Conservation (phyloP, 2,888 invertebrate species). For the Dasysyrphus tricinctus region DNA sequence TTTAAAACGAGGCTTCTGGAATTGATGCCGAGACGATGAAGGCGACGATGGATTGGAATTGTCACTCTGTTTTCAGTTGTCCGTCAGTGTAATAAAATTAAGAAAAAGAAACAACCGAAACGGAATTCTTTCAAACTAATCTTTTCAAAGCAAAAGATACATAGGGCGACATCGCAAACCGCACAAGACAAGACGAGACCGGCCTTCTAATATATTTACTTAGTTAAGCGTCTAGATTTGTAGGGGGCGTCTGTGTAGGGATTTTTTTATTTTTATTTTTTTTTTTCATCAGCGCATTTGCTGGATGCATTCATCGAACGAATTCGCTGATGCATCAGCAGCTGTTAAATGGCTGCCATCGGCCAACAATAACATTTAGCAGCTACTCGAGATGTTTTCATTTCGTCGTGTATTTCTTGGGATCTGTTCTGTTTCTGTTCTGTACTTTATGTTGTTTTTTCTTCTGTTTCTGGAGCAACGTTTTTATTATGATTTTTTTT, state of each 20-base stretch:
- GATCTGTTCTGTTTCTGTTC: constrained; percentile 23
- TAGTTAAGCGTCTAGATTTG: constrained; percentile 51
- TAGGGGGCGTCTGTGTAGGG: constrained; percentile 52
- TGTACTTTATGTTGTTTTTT: constrained; percentile 11
- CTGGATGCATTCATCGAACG: constrained; percentile 61
- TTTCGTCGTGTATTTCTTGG: constrained; percentile 52
- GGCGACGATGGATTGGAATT: constrained; percentile 16
- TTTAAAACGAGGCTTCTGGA: constrained; percentile 57
- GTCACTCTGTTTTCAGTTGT: constrained; percentile 67
- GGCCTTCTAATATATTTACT: constrained; percentile 57
- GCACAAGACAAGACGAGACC: constrained; percentile 19
- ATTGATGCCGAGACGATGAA: constrained; percentile 15
- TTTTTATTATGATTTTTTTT: constrained; percentile 45
- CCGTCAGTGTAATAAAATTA: constrained; percentile 27
- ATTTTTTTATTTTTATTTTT: constrained; percentile 49
- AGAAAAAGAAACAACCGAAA: constrained; percentile 4
- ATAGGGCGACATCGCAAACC: not conserved
- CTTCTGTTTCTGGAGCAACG: constrained; percentile 16
- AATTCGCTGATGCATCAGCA: constrained; percentile 71
- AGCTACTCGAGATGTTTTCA: constrained; percentile 64
- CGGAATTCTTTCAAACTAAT: constrained; percentile 61
- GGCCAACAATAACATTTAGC: constrained; percentile 69
- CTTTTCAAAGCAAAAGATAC: constrained; percentile 26
- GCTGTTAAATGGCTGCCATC: constrained; percentile 66
- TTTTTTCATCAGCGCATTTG: constrained; percentile 31